A percentile compares a stretch with the other conserved stretches of the same genome.
Conservation (phyloP, 2,797 vertebrate genomes). For the Apodemus agrarius region DNA sequence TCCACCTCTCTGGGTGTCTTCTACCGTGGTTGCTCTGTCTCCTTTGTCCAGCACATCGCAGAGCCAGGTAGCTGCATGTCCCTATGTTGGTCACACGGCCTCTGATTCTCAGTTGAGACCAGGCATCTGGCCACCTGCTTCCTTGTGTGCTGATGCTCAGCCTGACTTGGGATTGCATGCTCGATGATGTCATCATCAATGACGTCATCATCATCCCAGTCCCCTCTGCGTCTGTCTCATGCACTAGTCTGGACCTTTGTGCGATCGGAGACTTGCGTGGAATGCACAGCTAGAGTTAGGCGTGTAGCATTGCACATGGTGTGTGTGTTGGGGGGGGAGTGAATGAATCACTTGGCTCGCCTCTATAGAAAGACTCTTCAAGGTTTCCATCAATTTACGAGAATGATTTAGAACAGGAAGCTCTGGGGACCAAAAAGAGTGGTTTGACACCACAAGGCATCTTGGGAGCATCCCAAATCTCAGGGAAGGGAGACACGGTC, state of each 20-base stretch:
- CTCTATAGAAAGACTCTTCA: background rate
- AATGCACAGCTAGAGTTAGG: background rate
- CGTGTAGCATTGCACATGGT: background rate
- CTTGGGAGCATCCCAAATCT: background rate
- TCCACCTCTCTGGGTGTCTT: background rate
- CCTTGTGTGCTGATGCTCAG: background rate
- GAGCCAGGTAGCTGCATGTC: background rate
- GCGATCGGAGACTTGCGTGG: background rate
- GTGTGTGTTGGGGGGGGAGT: too few species aligned
- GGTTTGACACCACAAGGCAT: background rate
- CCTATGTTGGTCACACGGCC: background rate
- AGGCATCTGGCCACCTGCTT: background rate
- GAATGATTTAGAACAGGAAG: conserved; percentile 5
- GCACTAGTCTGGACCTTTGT: background rate
- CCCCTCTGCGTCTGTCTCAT: background rate
- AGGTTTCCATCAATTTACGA: background rate
- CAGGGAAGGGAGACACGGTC: conserved; percentile 51
- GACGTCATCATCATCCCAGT: background rate
- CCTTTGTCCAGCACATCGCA: background rate
- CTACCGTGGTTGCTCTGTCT: background rate
- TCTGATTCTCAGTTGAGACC: background rate
- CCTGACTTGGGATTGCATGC: background rate
- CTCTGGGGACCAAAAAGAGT: background rate
- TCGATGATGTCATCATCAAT: background rate
- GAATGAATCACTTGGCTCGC: background rate